Conservation (phyloP, 2,888 invertebrate genomes). For the Parasteatoda lunata region DNA sequence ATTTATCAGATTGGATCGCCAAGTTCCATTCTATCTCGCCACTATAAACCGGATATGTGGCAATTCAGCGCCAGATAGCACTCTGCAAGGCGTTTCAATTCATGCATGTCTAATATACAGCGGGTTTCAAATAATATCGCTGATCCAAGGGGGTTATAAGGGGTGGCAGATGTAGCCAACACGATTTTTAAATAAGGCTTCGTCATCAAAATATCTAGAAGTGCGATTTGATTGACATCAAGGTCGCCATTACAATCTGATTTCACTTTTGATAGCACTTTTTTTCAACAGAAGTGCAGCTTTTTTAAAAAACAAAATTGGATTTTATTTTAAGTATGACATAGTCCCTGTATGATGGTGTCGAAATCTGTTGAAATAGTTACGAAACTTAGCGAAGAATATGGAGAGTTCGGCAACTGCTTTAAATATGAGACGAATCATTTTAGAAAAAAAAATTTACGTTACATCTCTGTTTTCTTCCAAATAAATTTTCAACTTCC, state of each 20-base stretch:
- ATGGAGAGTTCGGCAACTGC: no score
- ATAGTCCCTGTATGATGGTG: no score
- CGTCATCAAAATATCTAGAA: conserved; percentile 20
- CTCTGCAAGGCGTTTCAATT: not conserved
- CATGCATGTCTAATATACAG: not conserved
- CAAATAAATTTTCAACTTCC: no score
- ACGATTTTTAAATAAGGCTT: conserved; percentile 12
- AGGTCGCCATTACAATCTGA: conserved; percentile 35
- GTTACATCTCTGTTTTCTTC: no score
- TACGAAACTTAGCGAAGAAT: no score
- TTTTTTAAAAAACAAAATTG: no score
- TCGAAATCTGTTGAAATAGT: no score
- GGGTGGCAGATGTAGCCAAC: not conserved
- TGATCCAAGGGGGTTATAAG: not conserved
- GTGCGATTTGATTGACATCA: conserved; percentile 46
- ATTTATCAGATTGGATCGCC: no score
- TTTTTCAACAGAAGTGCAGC: no score
- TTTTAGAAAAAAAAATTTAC: no score
- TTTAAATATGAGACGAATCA: no score
- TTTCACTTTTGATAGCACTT: conserved; percentile 46
- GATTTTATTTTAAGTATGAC: no score
- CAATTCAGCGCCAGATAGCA: not conserved
- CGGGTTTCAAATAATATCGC: not conserved
- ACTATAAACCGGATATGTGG: not conserved
- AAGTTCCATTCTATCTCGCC: not conserved